A percentile compares a stretch with the other conserved stretches of the same genome.
phyloP scores from a whole-genome alignment of 1,140 invertebrate genomes.

The Drosophila sechellia region DNA sequence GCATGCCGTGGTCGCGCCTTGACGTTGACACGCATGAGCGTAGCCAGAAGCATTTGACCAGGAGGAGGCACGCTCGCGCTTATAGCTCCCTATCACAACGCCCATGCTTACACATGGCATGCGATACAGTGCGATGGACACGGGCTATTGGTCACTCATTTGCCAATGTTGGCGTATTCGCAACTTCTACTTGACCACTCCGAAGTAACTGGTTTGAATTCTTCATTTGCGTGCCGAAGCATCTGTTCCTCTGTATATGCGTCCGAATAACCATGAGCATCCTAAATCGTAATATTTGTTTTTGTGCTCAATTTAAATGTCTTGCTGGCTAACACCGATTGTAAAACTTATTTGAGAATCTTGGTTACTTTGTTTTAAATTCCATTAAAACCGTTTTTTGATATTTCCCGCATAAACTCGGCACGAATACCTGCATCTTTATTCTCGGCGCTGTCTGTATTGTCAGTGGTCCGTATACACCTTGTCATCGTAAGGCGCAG shows the following conservation, averaged over 20 bases:
- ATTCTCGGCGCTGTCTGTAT: slow-evolving; percentile 7
- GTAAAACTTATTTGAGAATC: neutral
- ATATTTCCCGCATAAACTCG: slow-evolving; percentile 15
- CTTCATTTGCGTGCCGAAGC: slow-evolving; percentile 70
- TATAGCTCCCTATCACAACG: neutral
- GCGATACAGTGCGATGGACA: slow-evolving; percentile 22
- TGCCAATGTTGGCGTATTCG: slow-evolving; percentile 49
- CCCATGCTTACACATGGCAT: slow-evolving; percentile 32
- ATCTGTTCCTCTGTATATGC: slow-evolving; percentile 26
- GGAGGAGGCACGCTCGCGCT: slow-evolving; percentile 7
- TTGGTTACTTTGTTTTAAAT: neutral
- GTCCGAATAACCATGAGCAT: no score
- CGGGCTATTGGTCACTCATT: slow-evolving; percentile 52
- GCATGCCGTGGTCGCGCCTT: slow-evolving; percentile 43
- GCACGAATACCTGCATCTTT: slow-evolving; percentile 5
- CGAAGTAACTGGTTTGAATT: slow-evolving; percentile 70
- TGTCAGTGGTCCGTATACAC: slow-evolving; percentile 16
- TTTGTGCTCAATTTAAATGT: no score
- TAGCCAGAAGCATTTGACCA: slow-evolving; percentile 11
- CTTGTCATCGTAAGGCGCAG: slow-evolving; percentile 69
- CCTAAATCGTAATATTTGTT: no score
- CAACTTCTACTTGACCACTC: slow-evolving; percentile 56
- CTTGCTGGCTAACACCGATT: no score
- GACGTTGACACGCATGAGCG: slow-evolving; percentile 55
- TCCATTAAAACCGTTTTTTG: neutral